Base-by-base conservation (phyloP, 1,140 invertebrate genomes). In the Drosophila micromelanica region DNA sequence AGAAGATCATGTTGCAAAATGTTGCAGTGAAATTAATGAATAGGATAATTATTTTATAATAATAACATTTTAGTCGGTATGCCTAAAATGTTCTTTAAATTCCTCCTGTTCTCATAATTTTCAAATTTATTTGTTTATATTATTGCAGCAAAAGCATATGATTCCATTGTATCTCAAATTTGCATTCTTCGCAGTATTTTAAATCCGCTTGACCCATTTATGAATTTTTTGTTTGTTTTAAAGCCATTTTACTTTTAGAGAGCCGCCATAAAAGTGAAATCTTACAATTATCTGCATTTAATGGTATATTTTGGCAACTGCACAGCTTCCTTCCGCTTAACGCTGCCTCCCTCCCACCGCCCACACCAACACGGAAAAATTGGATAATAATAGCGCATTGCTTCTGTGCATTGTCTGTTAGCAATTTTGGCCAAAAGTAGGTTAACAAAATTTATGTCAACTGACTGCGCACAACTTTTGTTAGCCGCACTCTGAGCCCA, bases 361-460 rank as follows among this genome's bases (percentile, higher is more conserved):
- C 20, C 11, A 35, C 12, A 7, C 43, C 12, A 9, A 7, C 9
- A 2, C 9, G 9, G 13, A 8, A 69, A 46, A 70, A 68, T 49
- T 55, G 56, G 64, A 78, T 77, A 84, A 78, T 67, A 73, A 76
- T 64, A 72, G 62, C 56, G 61, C 61, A 61, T 72, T 72, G 65
- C 72, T 65, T 43, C 65, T 68, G 68, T 73, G 71, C 81, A 78
- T 78, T 73, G 65, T 63, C 78, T 72, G 84, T 69, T 80, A 84
- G 84, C 79, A 84, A 84, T 89, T 89, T 84, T 35, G 63, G 54
- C 56, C 54, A 71, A 68, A 89, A 89, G 84, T 89, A 84, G 84
- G 84, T 84, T 89, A 89, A 89, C 84, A 70, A 77, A 89, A 90
- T 87, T 89, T 89, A 89, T 89, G 85, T 89, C 85, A 84, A 89